These are phyloP conservation scores for Thymelicus sylvestris DNA, from an alignment of 2,888 invertebrate species.

Conservation along the genomic window DNA sequence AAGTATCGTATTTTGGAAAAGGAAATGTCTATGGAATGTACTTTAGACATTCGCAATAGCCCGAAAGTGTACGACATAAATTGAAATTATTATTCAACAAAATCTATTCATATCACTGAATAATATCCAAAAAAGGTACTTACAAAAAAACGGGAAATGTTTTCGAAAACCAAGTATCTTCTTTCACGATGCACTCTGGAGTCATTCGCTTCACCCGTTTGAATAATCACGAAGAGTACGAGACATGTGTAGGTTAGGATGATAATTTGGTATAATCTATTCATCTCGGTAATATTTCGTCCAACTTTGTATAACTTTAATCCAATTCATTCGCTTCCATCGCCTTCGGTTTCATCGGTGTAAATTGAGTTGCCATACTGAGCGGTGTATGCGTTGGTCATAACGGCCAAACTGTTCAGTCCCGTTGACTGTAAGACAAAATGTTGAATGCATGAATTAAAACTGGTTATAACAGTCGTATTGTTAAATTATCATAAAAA, in stretches of 20 bases:
- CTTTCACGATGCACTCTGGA: slow-evolving; percentile 51
- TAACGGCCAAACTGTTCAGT: neutral
- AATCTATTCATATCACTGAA: too few relatives aligned
- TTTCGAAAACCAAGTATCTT: slow-evolving; percentile 63
- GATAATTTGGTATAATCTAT: slow-evolving; percentile 44
- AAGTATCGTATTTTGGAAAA: too few relatives aligned
- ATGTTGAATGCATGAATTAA: neutral
- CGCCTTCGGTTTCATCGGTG: neutral
- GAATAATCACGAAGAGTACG: slow-evolving; percentile 56
- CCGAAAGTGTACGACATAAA: too few relatives aligned
- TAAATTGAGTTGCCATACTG: neutral
- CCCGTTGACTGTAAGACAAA: neutral
- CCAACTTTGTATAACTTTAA: neutral
- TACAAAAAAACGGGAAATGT: slow-evolving; percentile 68
- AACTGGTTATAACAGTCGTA: too few relatives aligned
- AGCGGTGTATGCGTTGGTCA: slow-evolving; percentile 4
- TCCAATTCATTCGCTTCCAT: slow-evolving; percentile 12
- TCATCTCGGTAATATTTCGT: slow-evolving; percentile 26
- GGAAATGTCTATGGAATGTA: too few relatives aligned
- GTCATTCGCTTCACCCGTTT: slow-evolving; percentile 56
- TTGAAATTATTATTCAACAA: too few relatives aligned
- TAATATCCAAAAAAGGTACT: slow-evolving; percentile 51
- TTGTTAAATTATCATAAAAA: too few relatives aligned
- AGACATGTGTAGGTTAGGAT: slow-evolving; percentile 58
- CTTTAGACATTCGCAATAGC: too few relatives aligned